A percentile compares a stretch with the other conserved stretches of the same genome.
Conservation (phyloP, 2,888 invertebrate species). For the Elysia crispata region DNA sequence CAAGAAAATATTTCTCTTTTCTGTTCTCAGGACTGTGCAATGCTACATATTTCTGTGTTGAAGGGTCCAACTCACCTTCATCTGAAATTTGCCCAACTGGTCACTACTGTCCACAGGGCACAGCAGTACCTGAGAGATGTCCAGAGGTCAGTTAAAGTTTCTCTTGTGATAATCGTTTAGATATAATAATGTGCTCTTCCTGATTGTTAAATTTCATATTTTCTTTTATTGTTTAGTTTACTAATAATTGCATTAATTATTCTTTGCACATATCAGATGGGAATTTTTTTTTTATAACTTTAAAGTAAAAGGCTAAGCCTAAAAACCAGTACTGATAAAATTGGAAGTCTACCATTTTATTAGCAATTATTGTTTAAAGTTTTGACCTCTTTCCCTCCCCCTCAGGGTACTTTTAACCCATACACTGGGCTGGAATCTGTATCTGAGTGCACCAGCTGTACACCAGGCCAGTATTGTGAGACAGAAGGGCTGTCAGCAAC, state of each 20-base stretch:
- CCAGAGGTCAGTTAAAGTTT: slow-evolving; percentile 62
- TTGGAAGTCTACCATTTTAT: too few species aligned
- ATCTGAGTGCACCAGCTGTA: slow-evolving; percentile 68
- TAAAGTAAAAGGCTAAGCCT: background rate
- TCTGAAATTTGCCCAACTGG: slow-evolving; percentile 66
- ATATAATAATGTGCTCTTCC: background rate
- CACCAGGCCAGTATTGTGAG: slow-evolving; percentile 68
- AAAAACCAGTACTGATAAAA: too few species aligned
- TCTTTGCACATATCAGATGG: too few species aligned
- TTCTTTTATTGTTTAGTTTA: too few species aligned
- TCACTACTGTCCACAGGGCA: slow-evolving; percentile 67
- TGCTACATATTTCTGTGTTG: slow-evolving; percentile 70
- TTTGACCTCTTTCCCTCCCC: too few species aligned
- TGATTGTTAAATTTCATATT: too few species aligned
- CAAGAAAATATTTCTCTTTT: background rate
- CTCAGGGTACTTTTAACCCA: slow-evolving; percentile 74
- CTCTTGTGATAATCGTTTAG: too few species aligned
- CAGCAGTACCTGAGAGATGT: slow-evolving; percentile 65
- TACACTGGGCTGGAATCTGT: slow-evolving; percentile 66
- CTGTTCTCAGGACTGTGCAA: slow-evolving; percentile 62
- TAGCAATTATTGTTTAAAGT: too few species aligned
- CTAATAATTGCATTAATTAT: too few species aligned
- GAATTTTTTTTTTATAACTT: too few species aligned
- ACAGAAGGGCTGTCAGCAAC: slow-evolving; percentile 64
- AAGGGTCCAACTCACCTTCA: slow-evolving; percentile 64